A percentile compares a stretch with the other conserved stretches of the same genome.
phyloP scores from a whole-genome alignment of 1,140 invertebrate species.

The Leptinotarsa texana region DNA sequence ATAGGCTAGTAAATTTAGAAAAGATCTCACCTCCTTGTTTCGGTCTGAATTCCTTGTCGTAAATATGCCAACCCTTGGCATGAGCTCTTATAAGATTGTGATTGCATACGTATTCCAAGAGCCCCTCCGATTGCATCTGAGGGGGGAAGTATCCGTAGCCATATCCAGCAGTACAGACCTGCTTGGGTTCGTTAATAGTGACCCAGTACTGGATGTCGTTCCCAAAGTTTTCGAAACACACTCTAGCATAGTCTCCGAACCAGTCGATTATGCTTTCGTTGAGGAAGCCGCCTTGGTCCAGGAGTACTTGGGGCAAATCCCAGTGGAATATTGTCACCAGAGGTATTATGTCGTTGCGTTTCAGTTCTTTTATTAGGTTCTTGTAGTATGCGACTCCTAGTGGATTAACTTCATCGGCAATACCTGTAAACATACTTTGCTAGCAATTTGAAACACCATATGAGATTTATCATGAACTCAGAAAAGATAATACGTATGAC shows the following conservation, averaged over 20 bases:
- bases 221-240: conserved; percentile 35
- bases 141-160: conserved; percentile 38
- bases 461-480: no score
- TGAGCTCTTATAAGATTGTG: conserved; percentile 45
- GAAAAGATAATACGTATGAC: no score
- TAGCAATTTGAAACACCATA: no score
- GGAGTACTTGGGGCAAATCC: conserved; percentile 48
- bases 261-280: conserved; percentile 45
- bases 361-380: conserved; percentile 63
- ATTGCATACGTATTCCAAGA: conserved; percentile 40
- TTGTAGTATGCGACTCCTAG: conserved; percentile 68
- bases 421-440: background rate
- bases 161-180: conserved; percentile 44
- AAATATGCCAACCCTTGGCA: conserved; percentile 41
- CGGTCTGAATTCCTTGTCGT: conserved; percentile 41
- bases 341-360: conserved; percentile 64
- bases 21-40: conserved; percentile 35
- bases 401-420: conserved; percentile 59
- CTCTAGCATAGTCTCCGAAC: conserved; percentile 48
- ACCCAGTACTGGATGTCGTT: conserved; percentile 57
- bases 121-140: conserved; percentile 38
- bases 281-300: conserved; percentile 48
- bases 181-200: conserved; percentile 59
- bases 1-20: background rate
- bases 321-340: conserved; percentile 59